Evolutionary conservation across 2,113 vertebrate genomes (phyloP).

Genomic region (Callocephalon fimbriatum): DNA sequence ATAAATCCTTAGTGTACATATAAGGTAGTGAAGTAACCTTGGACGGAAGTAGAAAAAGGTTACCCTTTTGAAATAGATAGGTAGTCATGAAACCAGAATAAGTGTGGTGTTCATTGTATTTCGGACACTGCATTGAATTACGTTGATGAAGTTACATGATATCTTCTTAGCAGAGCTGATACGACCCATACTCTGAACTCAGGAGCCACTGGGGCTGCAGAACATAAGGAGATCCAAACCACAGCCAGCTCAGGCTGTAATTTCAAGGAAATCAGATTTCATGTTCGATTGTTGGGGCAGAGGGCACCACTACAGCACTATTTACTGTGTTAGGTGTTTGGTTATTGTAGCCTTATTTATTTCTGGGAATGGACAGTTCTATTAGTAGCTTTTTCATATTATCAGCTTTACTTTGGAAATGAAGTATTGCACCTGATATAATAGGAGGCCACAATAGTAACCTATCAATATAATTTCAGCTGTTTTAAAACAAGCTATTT

Average conservation of each 20-base stretch:
- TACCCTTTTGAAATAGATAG: background rate
- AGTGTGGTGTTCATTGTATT: background rate
- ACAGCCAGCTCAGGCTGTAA: background rate
- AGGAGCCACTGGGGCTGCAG: background rate
- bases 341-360: background rate
- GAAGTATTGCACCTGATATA: fast-evolving
- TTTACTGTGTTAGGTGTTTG: background rate
- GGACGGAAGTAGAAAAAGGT: background rate
- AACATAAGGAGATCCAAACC: background rate
- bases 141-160: background rate
- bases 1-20: background rate
- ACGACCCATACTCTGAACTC: background rate
- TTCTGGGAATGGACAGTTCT: background rate
- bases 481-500: background rate
- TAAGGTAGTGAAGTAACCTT: background rate
- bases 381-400: background rate
- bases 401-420: background rate
- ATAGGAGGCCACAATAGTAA: background rate
- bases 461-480: fast-evolving
- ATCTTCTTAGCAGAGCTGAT: background rate
- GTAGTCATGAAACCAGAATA: background rate
- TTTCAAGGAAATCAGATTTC: background rate
- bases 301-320: background rate
- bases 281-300: background rate
- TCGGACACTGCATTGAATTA: background rate